These are phyloP conservation scores for Austrolebias charrua DNA, from an alignment of 2,797 vertebrate species.

Conservation along the genomic window DNA sequence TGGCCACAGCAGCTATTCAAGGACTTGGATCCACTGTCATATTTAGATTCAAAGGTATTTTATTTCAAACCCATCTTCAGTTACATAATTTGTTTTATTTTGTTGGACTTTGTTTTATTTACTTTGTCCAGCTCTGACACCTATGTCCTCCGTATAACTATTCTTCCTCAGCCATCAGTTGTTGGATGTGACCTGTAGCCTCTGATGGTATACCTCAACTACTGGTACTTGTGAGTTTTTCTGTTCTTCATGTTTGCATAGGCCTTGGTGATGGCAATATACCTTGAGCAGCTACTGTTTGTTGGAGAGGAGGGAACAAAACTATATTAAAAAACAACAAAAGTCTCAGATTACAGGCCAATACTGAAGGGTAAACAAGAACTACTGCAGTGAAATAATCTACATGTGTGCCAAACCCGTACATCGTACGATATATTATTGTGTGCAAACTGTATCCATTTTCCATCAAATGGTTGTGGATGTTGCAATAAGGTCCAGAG, in stretches of 20 bases:
- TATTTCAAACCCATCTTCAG: constrained; percentile 28
- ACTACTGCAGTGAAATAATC: constrained; percentile 35
- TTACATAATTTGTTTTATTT: constrained; percentile 10
- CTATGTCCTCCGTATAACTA: constrained; percentile 18
- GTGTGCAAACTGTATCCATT: constrained; percentile 22
- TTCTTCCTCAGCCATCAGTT: constrained; percentile 19
- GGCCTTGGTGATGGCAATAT: constrained; percentile 29
- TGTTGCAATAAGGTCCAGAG: constrained; percentile 63
- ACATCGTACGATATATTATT: constrained; percentile 18
- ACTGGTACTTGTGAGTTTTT: constrained; percentile 15
- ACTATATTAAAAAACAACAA: constrained; percentile 31
- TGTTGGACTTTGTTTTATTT: constrained; percentile 20
- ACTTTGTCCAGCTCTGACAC: background rate
- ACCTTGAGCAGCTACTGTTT: constrained; percentile 31
- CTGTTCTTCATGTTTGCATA: constrained; percentile 21
- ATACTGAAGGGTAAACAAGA: constrained; percentile 39
- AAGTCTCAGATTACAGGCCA: constrained; percentile 24
- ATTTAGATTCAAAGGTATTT: constrained; percentile 29
- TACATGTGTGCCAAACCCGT: constrained; percentile 17
- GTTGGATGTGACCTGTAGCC: constrained; percentile 27
- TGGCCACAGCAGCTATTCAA: constrained; percentile 31
- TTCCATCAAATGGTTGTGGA: constrained; percentile 29
- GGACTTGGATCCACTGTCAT: constrained; percentile 28
- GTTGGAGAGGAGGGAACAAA: constrained; percentile 23
- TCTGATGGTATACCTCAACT: constrained; percentile 21